These are phyloP conservation scores for Drosophila biarmipes DNA, from an alignment of 1,140 invertebrate genomes.

Conservation along the genomic window DNA sequence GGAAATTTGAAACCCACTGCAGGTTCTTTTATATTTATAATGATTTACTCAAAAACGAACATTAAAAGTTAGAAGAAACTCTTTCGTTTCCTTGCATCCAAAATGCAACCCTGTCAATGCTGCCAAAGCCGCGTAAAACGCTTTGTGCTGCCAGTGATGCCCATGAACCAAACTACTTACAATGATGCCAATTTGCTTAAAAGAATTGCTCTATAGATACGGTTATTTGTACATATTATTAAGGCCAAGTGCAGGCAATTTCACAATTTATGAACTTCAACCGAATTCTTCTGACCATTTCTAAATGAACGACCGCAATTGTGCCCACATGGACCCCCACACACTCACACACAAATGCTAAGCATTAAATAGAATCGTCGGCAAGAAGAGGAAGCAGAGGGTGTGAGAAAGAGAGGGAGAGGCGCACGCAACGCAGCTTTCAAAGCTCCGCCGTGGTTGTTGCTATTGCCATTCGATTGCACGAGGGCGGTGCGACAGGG, in stretches of 20 bases:
- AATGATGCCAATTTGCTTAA: neutral
- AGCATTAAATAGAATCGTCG: constrained; percentile 61
- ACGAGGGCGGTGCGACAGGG: constrained; percentile 6
- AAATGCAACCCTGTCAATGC: neutral
- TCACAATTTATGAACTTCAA: neutral
- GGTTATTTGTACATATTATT: too few species aligned
- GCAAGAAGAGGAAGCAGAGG: constrained; percentile 8
- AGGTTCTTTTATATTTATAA: neutral
- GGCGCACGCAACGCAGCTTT: constrained; percentile 70
- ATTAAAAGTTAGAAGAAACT: too few species aligned
- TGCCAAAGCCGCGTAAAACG: neutral
- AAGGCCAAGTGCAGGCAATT: too few species aligned
- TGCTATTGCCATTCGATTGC: constrained; percentile 7
- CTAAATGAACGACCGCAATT: neutral
- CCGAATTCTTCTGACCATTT: neutral
- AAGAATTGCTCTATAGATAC: too few species aligned
- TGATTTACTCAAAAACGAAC: too few species aligned
- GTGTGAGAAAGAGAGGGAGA: neutral
- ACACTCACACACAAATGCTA: constrained; percentile 40
- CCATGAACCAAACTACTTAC: neutral
- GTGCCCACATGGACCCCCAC: constrained; percentile 1
- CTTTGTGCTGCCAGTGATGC: neutral
- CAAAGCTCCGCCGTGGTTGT: constrained; percentile 19
- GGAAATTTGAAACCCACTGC: neutral
- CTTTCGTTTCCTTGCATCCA: too few species aligned